Conservation (phyloP, 1,140 invertebrate genomes). For the Temnothorax curvispinosus region DNA sequence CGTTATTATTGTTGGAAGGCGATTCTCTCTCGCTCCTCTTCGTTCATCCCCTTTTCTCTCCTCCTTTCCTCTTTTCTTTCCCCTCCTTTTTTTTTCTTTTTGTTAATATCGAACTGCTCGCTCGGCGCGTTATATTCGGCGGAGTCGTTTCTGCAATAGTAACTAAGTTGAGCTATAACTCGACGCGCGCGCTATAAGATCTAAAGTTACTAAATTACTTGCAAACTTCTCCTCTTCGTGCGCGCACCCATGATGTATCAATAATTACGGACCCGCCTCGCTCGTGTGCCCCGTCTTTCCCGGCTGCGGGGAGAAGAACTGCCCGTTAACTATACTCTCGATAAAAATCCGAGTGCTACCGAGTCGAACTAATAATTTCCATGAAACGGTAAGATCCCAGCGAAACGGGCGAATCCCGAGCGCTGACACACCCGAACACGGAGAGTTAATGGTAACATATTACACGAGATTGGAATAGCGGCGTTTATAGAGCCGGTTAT, state of each 20-base stretch:
- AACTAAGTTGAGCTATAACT: conserved; percentile 62
- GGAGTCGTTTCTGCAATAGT: conserved; percentile 59
- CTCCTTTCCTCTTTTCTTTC: not conserved
- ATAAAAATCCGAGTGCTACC: conserved; percentile 3
- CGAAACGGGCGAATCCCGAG: not conserved
- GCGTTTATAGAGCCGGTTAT: conserved; percentile 36
- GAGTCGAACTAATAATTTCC: conserved; percentile 21
- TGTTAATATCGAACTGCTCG: conserved; percentile 54
- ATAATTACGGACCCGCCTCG: conserved; percentile 54
- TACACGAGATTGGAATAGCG: conserved; percentile 16
- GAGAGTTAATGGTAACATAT: conserved; percentile 29
- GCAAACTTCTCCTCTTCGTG: conserved; percentile 54
- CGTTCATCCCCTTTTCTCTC: not conserved
- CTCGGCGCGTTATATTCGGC: conserved; percentile 48
- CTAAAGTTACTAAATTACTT: conserved; percentile 63
- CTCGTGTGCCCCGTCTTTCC: conserved; percentile 34
- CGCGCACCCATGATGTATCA: conserved; percentile 59
- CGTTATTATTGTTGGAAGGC: conserved; percentile 53
- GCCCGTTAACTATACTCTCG: conserved; percentile 1
- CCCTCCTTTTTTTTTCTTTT: not conserved
- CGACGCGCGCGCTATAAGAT: conserved; percentile 56
- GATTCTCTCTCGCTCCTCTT: conserved; percentile 25
- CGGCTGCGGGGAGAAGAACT: not conserved
- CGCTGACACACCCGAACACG: not conserved
- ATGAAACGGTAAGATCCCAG: not conserved